Percentiles rank a stretch among this genome's conserved stretches.
These are phyloP conservation scores for Corythornis madagascariensis DNA, from an alignment of 2,113 vertebrate species.

Conservation along the genomic window DNA sequence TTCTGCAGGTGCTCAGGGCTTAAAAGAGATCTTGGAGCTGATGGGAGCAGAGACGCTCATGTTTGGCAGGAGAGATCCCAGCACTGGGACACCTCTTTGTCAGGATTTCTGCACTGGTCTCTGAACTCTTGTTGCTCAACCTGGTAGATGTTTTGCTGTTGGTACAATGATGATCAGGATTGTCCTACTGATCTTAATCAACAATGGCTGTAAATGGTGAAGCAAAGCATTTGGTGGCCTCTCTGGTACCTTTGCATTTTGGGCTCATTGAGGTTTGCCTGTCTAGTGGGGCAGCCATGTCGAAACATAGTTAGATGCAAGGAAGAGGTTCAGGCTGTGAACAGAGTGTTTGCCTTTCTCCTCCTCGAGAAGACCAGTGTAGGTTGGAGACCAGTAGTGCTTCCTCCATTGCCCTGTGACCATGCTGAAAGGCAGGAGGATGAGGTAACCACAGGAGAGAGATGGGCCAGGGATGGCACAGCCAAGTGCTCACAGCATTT, in stretches of 20 bases:
- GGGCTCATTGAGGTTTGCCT: background rate
- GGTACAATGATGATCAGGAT: background rate
- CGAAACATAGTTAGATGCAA: too few species aligned
- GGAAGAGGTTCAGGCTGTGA: background rate
- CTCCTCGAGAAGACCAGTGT: background rate
- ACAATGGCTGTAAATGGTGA: background rate
- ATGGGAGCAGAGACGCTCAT: background rate
- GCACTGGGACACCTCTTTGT: background rate
- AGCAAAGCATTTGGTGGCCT: background rate
- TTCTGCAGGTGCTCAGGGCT: constrained; percentile 4
- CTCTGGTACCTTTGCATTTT: background rate
- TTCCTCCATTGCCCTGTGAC: accelerated
- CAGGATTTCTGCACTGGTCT: background rate
- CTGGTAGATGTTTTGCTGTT: background rate
- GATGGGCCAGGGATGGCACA: background rate
- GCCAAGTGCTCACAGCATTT: background rate
- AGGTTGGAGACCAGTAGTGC: background rate
- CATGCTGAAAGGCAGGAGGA: background rate
- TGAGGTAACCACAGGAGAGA: background rate
- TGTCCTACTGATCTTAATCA: background rate
- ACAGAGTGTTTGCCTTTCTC: background rate
- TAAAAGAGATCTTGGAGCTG: background rate
- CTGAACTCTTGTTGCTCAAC: background rate
- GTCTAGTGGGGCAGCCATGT: background rate
- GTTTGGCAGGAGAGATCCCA: background rate